Conservation (phyloP, 2,888 invertebrate genomes). For the Mesorhabditis spiculigera region DNA sequence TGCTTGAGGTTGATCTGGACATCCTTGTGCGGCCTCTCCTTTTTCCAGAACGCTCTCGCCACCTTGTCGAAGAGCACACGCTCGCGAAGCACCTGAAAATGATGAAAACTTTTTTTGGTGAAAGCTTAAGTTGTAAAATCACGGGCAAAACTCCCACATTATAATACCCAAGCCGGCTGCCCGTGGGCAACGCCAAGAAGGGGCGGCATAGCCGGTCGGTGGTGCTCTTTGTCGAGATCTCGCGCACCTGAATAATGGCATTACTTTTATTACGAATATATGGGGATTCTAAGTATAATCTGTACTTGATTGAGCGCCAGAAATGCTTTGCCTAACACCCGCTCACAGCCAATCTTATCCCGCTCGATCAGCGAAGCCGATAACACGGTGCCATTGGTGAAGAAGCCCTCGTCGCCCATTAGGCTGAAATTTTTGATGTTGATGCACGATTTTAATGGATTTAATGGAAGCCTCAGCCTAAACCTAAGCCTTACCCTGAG, state of each 20-base stretch:
- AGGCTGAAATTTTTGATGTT: neutral
- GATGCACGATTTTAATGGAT: too few species aligned
- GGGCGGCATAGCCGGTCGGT: neutral
- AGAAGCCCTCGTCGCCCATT: neutral
- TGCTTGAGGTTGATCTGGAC: slow-evolving; percentile 1
- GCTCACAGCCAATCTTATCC: slow-evolving; percentile 4
- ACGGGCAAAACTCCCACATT: neutral
- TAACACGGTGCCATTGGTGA: neutral
- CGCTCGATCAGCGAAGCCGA: neutral
- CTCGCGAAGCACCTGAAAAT: neutral
- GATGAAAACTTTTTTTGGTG: too few species aligned
- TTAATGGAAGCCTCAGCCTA: too few species aligned
- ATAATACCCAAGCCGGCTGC: neutral
- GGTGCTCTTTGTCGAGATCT: neutral
- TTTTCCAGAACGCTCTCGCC: neutral
- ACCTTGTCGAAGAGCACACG: slow-evolving; percentile 5
- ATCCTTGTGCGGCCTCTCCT: neutral
- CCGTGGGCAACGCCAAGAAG: neutral
- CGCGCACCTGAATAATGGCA: neutral
- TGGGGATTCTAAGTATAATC: neutral
- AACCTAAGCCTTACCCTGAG: too few species aligned
- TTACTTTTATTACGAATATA: neutral
- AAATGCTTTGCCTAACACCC: neutral
- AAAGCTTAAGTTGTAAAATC: too few species aligned
- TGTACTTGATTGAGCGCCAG: neutral